A percentile compares a stretch with the other conserved stretches of the same genome.
phyloP scores from a whole-genome alignment of 1,140 invertebrate genomes.

The Penaeus indicus region DNA sequence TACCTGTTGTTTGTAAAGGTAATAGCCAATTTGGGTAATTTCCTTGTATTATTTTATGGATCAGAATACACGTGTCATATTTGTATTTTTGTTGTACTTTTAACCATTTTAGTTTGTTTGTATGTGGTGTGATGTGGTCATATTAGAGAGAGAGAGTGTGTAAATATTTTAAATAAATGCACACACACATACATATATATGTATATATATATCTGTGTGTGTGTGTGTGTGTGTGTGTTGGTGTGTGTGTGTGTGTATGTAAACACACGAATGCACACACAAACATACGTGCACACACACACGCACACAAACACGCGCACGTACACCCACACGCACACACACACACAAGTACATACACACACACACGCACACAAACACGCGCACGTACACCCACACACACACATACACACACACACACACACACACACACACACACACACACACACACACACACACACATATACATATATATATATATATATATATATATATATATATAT shows the following conservation, averaged over 20 bases:
- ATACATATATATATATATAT: slow-evolving; percentile 1
- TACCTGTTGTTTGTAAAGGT: no score
- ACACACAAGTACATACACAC: slow-evolving; percentile 4
- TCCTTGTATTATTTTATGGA: no score
- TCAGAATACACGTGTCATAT: no score
- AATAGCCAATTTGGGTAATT: no score
- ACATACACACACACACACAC: background rate
- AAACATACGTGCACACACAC: background rate
- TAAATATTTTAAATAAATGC: background rate
- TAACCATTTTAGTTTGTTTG: no score
- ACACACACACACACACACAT: slow-evolving; percentile 15
- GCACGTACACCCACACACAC: background rate
- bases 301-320: background rate
- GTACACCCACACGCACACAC: background rate
- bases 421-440: background rate
- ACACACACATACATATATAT: background rate
- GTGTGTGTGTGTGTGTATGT: background rate
- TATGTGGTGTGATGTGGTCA: no score
- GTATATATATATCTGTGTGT: background rate
- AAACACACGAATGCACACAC: background rate
- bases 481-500: no score
- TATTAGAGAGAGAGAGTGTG: no score
- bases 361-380: background rate
- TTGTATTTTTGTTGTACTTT: no score
- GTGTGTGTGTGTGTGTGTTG: background rate